Conservation (phyloP, 2,888 invertebrate genomes). For the Erynnis tages region DNA sequence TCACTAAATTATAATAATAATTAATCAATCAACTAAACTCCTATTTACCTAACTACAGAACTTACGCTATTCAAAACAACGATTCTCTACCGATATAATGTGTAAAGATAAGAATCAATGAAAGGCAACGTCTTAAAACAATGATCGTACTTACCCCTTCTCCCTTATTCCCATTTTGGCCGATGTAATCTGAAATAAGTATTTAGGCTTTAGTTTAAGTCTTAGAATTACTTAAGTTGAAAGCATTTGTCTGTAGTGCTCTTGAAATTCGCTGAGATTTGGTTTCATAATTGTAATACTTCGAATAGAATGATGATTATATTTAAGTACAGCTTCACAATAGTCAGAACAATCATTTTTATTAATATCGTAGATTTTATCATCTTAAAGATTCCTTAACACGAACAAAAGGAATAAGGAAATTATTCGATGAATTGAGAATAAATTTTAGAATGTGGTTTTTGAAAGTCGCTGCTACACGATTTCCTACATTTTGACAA, state of each 20-base stretch:
- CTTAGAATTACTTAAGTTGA: constrained; percentile 4
- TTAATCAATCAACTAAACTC: too few relatives aligned
- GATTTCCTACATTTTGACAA: too few relatives aligned
- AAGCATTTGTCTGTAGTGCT: constrained; percentile 15
- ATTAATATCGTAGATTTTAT: constrained; percentile 7
- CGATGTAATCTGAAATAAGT: constrained; percentile 51
- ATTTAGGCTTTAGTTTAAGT: constrained; percentile 27
- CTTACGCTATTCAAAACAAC: neutral
- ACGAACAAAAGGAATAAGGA: too few relatives aligned
- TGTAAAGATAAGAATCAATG: neutral
- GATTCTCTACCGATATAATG: neutral
- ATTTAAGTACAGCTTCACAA: constrained; percentile 8
- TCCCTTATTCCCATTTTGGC: constrained; percentile 54
- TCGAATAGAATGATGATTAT: constrained; percentile 4
- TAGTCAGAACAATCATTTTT: constrained; percentile 1
- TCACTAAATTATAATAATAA: too few relatives aligned
- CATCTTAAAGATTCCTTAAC: too few relatives aligned
- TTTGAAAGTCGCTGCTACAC: too few relatives aligned
- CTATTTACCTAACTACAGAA: too few relatives aligned
- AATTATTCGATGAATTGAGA: too few relatives aligned
- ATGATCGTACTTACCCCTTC: constrained; percentile 52
- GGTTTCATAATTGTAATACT: constrained; percentile 1
- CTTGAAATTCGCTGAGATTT: constrained; percentile 10
- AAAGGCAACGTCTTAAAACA: constrained; percentile 47
- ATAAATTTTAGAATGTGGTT: too few relatives aligned